phyloP scores from a whole-genome alignment of 2,113 vertebrate genomes.

The Coryphaenoides rupestris region DNA sequence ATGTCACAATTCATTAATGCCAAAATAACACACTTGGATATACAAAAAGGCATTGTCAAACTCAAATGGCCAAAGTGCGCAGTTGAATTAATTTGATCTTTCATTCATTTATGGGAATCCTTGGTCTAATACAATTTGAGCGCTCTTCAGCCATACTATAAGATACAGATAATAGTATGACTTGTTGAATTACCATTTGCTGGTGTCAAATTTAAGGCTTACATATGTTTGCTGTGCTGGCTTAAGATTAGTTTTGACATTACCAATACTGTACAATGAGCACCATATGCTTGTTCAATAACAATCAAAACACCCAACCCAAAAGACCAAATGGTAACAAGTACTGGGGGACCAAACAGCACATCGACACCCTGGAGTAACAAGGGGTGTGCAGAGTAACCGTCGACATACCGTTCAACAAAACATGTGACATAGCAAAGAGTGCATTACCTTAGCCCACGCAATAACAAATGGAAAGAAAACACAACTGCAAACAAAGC shows the following conservation, averaged over 20 bases:
- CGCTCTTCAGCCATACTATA: background rate
- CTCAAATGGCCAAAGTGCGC: too few relatives aligned
- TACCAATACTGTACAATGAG: constrained; percentile 3
- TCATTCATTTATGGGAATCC: background rate
- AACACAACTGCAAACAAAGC: background rate
- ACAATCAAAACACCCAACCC: background rate
- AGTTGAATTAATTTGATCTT: too few relatives aligned
- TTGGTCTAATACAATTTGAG: background rate
- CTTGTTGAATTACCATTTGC: constrained; percentile 14
- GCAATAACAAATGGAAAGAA: background rate
- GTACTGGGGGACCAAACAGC: too few relatives aligned
- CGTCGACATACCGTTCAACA: too few relatives aligned
- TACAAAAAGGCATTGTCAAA: too few relatives aligned
- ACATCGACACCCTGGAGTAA: too few relatives aligned
- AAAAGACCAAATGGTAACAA: background rate
- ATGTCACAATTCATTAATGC: too few relatives aligned
- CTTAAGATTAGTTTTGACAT: background rate
- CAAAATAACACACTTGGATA: too few relatives aligned
- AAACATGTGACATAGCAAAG: too few relatives aligned
- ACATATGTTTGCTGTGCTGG: constrained; percentile 28
- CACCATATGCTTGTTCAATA: constrained; percentile 3
- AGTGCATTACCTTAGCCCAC: too few relatives aligned
- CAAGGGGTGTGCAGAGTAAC: too few relatives aligned
- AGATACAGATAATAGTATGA: background rate
- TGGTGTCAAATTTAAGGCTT: constrained; percentile 44